Conservation (phyloP, 92 coral and sea anemone species). For the Porites rus region DNA sequence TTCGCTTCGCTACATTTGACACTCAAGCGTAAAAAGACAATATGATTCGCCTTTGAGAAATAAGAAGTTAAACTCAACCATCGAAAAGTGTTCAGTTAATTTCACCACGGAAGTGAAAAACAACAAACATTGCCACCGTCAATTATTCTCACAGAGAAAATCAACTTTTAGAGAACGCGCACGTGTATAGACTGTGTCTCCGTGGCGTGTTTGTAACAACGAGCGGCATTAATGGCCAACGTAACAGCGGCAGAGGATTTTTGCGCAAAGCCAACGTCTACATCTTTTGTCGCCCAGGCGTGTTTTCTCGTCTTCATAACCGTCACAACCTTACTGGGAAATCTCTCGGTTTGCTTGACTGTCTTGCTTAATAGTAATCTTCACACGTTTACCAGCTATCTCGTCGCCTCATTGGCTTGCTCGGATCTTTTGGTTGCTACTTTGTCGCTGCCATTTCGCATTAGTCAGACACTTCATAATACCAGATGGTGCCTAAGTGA, state of each 20-base stretch:
- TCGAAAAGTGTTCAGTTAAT: not conserved
- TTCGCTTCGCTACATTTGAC: not conserved
- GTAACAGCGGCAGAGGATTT: constrained; percentile 8
- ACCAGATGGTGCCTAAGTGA: constrained; percentile 77
- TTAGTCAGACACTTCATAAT: constrained; percentile 76
- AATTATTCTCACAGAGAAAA: not conserved
- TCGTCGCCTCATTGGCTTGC: constrained; percentile 83
- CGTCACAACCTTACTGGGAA: constrained; percentile 75
- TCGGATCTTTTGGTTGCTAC: constrained; percentile 82
- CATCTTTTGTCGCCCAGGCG: constrained; percentile 74
- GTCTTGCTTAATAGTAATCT: constrained; percentile 74
- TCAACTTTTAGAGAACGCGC: not conserved
- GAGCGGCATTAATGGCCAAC: constrained; percentile 15
- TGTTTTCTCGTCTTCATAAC: constrained; percentile 65
- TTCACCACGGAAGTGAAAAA: not conserved
- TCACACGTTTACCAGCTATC: constrained; percentile 77
- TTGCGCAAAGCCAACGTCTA: constrained; percentile 58
- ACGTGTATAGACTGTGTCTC: not conserved
- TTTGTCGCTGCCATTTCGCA: constrained; percentile 77
- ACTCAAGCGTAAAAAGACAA: not conserved
- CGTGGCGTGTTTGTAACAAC: not conserved
- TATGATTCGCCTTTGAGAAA: not conserved
- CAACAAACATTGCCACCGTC: not conserved
- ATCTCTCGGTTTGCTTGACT: constrained; percentile 70
- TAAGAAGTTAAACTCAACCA: not conserved